Evolutionary conservation across 2,888 invertebrate species (phyloP), one percentile per base, ranked within the genome.

Genomic region (Chaetogeoica ovagalla): DNA sequence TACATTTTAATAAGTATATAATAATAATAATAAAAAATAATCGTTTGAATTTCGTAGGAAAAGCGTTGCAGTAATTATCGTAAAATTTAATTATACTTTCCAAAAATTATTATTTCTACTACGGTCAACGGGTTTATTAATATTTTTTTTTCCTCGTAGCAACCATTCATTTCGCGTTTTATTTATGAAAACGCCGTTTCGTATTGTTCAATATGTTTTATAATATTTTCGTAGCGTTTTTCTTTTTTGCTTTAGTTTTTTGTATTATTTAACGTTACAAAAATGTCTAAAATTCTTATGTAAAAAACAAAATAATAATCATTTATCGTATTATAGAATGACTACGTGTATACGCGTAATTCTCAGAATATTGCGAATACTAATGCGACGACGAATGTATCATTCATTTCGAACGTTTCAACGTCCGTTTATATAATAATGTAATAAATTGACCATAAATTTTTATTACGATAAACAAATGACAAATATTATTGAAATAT

Each of bases 91-190:
- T 72, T 21, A 30, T 30, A 43, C 19, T 60, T 60, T 21, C 9
- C 15, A 60, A 60, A 72, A 39, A n/a, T n/a, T 72, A 43, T 48
- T 72, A n/a, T n/a, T 43, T 60, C 37, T 19, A 13, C 30, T 30
- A 4, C 30, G 39, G 2, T 21, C 7, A 2, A 66, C 37, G 21
- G 21, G 66, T 69, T 43, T 43, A 43, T 43, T 43, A 43, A 9
- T 43, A 43, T 43, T 43, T 43, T 43, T 4, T 43, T 7, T 43
- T 43, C n/a, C n/a, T 30, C 30, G 30, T 30, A 30, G 30, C 4
- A 30, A 30, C 30, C 2, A 30, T 30, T 30, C 30, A 30, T 30
- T 30, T 30, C 30, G 30, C 30, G 30, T 30, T 30, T 30, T 30
- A 30, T 30, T 30, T 30, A 2, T 30, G 30, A 4, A 30, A 30